Conservation (phyloP, 2,797 vertebrate species). For the Champsocephalus esox region DNA sequence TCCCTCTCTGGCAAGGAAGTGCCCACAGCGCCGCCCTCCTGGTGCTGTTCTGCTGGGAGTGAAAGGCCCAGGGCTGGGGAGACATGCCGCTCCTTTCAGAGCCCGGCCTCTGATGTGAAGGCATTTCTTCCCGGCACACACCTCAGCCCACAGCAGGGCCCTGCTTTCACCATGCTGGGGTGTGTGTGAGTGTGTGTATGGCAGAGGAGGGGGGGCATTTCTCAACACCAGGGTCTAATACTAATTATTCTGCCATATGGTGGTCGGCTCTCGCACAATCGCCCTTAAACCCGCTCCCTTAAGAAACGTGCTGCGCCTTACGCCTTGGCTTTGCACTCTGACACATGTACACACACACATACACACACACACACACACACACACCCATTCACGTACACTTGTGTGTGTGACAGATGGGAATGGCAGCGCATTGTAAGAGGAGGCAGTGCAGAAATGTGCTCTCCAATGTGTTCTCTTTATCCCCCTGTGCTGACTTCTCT, state of each 20-base stretch:
- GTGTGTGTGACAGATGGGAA: slow-evolving; percentile 93
- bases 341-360: slow-evolving; percentile 89
- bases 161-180: slow-evolving; percentile 74
- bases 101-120: slow-evolving; percentile 88
- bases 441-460: slow-evolving; percentile 91
- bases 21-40: slow-evolving; percentile 75
- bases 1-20: slow-evolving; percentile 65
- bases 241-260: slow-evolving; percentile 99
- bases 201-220: slow-evolving; percentile 80
- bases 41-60: slow-evolving; percentile 59
- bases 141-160: slow-evolving; percentile 84
- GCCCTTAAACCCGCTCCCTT: slow-evolving; percentile 77
- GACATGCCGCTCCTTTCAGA: slow-evolving; percentile 79
- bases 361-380: slow-evolving; percentile 58
- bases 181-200: slow-evolving; percentile 43
- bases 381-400: slow-evolving; percentile 30
- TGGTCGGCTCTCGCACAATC: slow-evolving; percentile 89
- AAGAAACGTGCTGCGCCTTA: slow-evolving; percentile 78
- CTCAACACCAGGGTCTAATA: slow-evolving; percentile 90
- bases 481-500: slow-evolving; percentile 87
- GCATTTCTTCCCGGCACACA: slow-evolving; percentile 85
- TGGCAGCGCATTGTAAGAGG: slow-evolving; percentile 88
- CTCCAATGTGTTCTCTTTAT: slow-evolving; percentile 88
- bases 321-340: slow-evolving; percentile 87
- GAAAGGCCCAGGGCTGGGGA: slow-evolving; percentile 64